Conservation (phyloP, 2,888 invertebrate species). For the Kryphioiulus occultus region DNA sequence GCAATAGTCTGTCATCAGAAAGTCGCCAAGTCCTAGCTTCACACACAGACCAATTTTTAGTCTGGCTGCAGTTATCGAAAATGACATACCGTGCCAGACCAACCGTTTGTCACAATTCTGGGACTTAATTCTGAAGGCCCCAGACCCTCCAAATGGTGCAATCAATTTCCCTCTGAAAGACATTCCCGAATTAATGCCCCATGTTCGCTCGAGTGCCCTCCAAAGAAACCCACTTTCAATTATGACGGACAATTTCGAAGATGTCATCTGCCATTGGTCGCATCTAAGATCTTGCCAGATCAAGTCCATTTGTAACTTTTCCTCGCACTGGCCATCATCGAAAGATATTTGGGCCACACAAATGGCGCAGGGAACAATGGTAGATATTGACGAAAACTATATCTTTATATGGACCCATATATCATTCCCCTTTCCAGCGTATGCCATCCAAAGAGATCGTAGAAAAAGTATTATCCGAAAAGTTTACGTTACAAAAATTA, state of each 20-base stretch:
- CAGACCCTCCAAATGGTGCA: background rate
- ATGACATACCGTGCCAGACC: background rate
- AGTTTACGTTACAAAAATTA: background rate
- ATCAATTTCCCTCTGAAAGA: background rate
- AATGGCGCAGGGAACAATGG: background rate
- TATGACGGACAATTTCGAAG: background rate
- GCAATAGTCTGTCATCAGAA: too few species aligned
- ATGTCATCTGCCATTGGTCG: background rate
- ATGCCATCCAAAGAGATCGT: background rate
- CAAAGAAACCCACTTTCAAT: slow-evolving; percentile 20
- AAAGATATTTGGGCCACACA: background rate
- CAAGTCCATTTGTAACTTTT: background rate
- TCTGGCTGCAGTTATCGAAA: background rate
- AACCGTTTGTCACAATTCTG: background rate
- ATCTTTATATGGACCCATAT: background rate
- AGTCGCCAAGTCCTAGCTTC: background rate
- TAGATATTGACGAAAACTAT: background rate
- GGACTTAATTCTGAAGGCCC: background rate
- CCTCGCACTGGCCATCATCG: background rate
- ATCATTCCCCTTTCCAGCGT: background rate
- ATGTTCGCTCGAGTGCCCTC: background rate
- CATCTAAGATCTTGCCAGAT: background rate
- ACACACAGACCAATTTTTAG: background rate
- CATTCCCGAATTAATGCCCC: background rate
- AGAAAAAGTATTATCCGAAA: background rate